Evolutionary conservation across 2,888 invertebrate species (phyloP), one percentile per base, ranked within the genome.

Genomic region (Eulithis prunata): DNA sequence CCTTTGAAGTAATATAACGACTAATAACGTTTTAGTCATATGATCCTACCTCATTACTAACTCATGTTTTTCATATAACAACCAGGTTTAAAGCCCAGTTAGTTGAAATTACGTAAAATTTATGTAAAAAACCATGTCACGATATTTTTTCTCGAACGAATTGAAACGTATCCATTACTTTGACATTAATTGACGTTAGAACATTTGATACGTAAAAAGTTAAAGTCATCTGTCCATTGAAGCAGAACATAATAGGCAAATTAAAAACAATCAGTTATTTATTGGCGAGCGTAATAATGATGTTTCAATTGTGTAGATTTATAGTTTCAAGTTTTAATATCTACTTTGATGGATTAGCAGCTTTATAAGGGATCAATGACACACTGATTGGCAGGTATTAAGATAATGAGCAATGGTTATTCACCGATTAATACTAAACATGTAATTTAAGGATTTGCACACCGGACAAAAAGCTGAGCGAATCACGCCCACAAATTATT

Each of bases 341-440:
- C 14, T 12, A 49, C 46, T 54, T 49, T 59, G 32, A 43, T 64
- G 21, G 53, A 56, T 55, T 36, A 14, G 38, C 28, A 38, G 13
- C 60, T 32, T 57, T 11, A 49, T 14, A 11, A 12, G 75, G 72
- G 85, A 81, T 86, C 84, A 86, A 77, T 77, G 84, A 82, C 84
- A 71, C 64, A 43, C 66, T 83, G 85, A 86, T 84, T 84, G 82
- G 78, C 83, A 84, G 75, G 64, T 70, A 71, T 76, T 64, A 21
- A 76, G 76, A 82, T 83, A 81, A 82, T 79, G 72, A 78, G 62
- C 72, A 66, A 69, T 78, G 76, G 74, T 79, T 76, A 76, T 74
- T 64, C 56, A 47, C 72, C 71, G 75, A 82, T 80, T 86, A 85
- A 85, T 82, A 79, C 79, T 81, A 75, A 77, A 76, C 75, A 75